Base-by-base conservation (phyloP, 2,797 vertebrate species). In the Sebastolobus altivelis region DNA sequence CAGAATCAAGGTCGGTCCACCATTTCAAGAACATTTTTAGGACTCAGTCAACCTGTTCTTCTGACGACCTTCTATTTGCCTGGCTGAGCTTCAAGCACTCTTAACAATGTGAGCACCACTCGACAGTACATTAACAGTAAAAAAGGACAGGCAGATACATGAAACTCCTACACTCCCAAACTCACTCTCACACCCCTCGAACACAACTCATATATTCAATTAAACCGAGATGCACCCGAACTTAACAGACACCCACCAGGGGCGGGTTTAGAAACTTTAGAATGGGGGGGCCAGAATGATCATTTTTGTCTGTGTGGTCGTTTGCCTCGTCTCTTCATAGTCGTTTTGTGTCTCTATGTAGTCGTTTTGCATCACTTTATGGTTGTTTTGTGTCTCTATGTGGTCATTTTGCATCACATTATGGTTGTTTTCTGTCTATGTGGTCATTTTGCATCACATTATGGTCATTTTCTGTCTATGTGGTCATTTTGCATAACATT, bases 101-200 rank as follows among this genome's bases (percentile, higher is more conserved):
- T 72, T 56, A 6, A 63, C 69, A 11, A 12, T 14, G 65, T 13
- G 35, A 43, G 49, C 29, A 20, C 37, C 72, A 81, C 80, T 80
- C 54, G 12, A 29, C 5, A 2, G 56, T 20, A 49, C 80, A 69
- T 65, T 27, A 55, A 58, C 5, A 29, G 56, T 54, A 16, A 43
- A 65, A 31, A 62, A 61, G 22, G 46, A 74, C 12, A 38, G 3
- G 20, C 49, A 65, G 29, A 58, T 31, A 75, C 58, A 73, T 25
- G 67, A 16, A 43, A 52, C 27, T 61, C 31, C 61, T 35, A 35
- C 73, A 54, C 69, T 59, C 49, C 37, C 58, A 38, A 18, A 59
- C 74, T n/a, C 38, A 2, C 77, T 4, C 25, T 37, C 18, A 31
- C 54, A 3, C 68, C 29, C 29, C 65, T 61, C 35, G 40, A 22